Evolutionary conservation across 2,797 vertebrate genomes (phyloP).

Genomic region (Catostomus latipinnis): DNA sequence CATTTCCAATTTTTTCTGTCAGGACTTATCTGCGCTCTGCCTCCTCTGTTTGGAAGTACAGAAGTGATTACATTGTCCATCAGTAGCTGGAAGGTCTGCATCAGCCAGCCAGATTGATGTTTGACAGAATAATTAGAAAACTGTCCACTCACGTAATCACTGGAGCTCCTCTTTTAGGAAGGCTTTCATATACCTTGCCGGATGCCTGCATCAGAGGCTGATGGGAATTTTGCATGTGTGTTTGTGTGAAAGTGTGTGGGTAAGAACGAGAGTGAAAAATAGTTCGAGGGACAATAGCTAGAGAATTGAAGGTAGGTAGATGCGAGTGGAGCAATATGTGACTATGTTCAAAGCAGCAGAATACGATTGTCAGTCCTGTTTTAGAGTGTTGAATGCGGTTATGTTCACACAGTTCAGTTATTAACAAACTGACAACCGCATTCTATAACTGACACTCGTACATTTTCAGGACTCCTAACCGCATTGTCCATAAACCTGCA

Average conservation of each 20-base stretch:
- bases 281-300: slow-evolving; percentile 50
- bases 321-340: slow-evolving; percentile 49
- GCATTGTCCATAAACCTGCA: not conserved
- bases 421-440: no score
- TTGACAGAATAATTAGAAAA: slow-evolving; percentile 99
- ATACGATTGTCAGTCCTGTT: no score
- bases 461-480: no score
- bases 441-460: no score
- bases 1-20: slow-evolving; percentile 47
- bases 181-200: slow-evolving; percentile 69
- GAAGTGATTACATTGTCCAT: slow-evolving; percentile 96
- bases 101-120: slow-evolving; percentile 91
- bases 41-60: slow-evolving; percentile 76
- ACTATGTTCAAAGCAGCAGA: not conserved
- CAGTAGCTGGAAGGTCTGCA: slow-evolving; percentile 83
- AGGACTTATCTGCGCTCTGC: slow-evolving; percentile 43
- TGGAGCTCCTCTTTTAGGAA: slow-evolving; percentile 83
- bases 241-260: slow-evolving; percentile 53
- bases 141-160: slow-evolving; percentile 93
- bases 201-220: slow-evolving; percentile 33
- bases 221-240: slow-evolving; percentile 43
- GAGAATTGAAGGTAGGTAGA: slow-evolving; percentile 53
- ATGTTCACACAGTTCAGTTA: no score
- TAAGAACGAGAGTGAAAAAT: slow-evolving; percentile 49
- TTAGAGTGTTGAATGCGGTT: no score